These are phyloP conservation scores for Corythornis madagascariensis DNA, from an alignment of 2,113 vertebrate genomes.

Conservation along the genomic window DNA sequence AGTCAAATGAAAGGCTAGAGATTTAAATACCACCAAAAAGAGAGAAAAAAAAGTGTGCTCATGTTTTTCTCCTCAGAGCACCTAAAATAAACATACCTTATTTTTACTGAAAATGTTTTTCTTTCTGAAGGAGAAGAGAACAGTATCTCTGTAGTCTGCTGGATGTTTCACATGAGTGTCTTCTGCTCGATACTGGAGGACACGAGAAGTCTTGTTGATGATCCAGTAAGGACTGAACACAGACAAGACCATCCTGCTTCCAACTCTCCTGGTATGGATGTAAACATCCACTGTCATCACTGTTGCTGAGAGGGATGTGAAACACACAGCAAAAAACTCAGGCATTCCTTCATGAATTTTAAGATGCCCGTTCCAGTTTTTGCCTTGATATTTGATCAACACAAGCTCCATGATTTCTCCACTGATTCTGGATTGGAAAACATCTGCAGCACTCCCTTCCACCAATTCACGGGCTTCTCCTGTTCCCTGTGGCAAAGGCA, in stretches of 20 bases:
- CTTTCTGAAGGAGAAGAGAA: conserved; percentile 95
- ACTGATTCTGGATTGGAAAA: conserved; percentile 83
- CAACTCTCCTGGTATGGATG: conserved; percentile 72
- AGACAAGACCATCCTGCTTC: conserved; percentile 80
- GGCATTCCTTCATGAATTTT: conserved; percentile 75
- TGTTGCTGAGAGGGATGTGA: conserved; percentile 73
- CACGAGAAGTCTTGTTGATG: conserved; percentile 93
- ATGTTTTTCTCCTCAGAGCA: background rate
- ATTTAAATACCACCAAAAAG: background rate
- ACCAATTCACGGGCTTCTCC: conserved; percentile 81
- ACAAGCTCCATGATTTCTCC: conserved; percentile 89
- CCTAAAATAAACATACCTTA: conserved; percentile 79
- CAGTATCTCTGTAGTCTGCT: conserved; percentile 86
- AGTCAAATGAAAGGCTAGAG: background rate
- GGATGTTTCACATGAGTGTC: conserved; percentile 90
- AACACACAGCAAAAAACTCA: conserved; percentile 85
- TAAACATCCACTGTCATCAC: conserved; percentile 79
- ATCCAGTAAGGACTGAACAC: conserved; percentile 96
- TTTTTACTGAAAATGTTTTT: conserved; percentile 95
- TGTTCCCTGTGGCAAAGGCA: conserved; percentile 77
- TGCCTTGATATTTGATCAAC: conserved; percentile 89
- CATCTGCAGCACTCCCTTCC: conserved; percentile 85
- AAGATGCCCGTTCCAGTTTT: conserved; percentile 87
- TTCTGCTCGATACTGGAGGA: conserved; percentile 93
- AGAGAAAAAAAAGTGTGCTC: background rate